Conservation (phyloP, 2,113 vertebrate genomes). For the Eublepharis macularius region DNA sequence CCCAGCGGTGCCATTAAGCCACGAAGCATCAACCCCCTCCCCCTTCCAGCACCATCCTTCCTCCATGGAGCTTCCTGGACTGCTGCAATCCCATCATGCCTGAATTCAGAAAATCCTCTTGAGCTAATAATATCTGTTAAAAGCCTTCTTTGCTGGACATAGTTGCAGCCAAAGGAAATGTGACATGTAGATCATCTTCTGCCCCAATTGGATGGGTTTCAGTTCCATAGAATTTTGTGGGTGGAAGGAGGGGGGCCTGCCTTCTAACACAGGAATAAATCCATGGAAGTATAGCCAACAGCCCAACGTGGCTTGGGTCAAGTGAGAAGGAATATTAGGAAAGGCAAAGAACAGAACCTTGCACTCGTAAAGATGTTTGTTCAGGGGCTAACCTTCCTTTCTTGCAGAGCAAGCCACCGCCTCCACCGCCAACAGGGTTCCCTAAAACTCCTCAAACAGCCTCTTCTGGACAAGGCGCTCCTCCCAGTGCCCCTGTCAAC, state of each 20-base stretch:
- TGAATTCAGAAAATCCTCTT: too few relatives aligned
- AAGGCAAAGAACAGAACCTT: not conserved
- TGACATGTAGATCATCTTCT: too few relatives aligned
- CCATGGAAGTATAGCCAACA: not conserved
- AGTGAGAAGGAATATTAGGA: not conserved
- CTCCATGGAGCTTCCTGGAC: not conserved
- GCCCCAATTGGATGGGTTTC: not conserved
- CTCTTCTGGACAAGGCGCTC: conserved; percentile 67
- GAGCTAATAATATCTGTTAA: not conserved
- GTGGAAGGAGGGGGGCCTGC: too few relatives aligned
- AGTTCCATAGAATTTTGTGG: not conserved
- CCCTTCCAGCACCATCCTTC: not conserved
- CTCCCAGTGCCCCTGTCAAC: conserved; percentile 79
- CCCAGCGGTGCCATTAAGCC: not conserved
- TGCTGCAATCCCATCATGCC: not conserved
- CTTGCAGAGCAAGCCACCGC: conserved; percentile 85
- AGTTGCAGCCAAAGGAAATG: not conserved
- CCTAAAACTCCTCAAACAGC: conserved; percentile 75
- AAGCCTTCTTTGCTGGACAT: not conserved
- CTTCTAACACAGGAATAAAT: too few relatives aligned
- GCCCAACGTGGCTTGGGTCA: not conserved
- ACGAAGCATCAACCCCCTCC: not conserved
- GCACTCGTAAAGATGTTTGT: not conserved
- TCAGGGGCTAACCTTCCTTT: not conserved
- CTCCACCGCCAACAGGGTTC: conserved; percentile 87